Conservation (phyloP, 1,140 invertebrate genomes). For the Cydia amplana region DNA sequence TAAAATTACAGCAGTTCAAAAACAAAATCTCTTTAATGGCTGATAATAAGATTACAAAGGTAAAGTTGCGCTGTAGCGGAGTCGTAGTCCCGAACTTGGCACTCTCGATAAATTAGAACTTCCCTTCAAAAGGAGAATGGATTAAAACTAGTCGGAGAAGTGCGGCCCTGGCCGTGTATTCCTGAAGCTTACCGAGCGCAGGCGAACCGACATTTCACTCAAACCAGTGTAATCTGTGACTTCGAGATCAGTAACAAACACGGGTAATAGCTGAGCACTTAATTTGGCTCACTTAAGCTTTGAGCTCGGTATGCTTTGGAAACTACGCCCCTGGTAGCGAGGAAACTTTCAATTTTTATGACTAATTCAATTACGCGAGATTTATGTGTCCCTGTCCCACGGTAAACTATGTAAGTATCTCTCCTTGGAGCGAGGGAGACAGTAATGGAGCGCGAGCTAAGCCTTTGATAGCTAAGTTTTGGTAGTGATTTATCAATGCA, state of each 20-base stretch:
- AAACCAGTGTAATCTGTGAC: background rate
- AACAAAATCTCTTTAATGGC: slow-evolving; percentile 45
- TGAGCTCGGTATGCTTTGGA: background rate
- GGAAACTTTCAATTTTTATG: slow-evolving; percentile 78
- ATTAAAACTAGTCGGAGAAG: slow-evolving; percentile 76
- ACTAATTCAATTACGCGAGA: slow-evolving; percentile 76
- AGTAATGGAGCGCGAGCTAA: slow-evolving; percentile 48
- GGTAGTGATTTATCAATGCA: slow-evolving; percentile 59
- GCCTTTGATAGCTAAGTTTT: slow-evolving; percentile 62
- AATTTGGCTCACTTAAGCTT: background rate
- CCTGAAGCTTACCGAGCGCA: background rate
- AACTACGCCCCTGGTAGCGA: slow-evolving; percentile 62
- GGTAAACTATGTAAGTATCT: slow-evolving; percentile 42
- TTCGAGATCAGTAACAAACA: background rate
- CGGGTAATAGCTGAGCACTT: background rate
- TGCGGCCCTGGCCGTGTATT: slow-evolving; percentile 44
- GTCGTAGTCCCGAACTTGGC: slow-evolving; percentile 71
- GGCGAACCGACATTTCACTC: background rate
- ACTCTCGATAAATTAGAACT: slow-evolving; percentile 78
- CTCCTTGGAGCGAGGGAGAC: slow-evolving; percentile 48
- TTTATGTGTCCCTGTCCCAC: slow-evolving; percentile 66
- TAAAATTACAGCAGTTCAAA: slow-evolving; percentile 32
- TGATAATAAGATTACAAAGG: slow-evolving; percentile 57
- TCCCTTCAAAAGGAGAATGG: slow-evolving; percentile 73
- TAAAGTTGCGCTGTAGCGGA: slow-evolving; percentile 68